A percentile compares a stretch with the other conserved stretches of the same genome.
Evolutionary conservation across 2,113 vertebrate genomes (phyloP).

Genomic region (Tautogolabrus adspersus): DNA sequence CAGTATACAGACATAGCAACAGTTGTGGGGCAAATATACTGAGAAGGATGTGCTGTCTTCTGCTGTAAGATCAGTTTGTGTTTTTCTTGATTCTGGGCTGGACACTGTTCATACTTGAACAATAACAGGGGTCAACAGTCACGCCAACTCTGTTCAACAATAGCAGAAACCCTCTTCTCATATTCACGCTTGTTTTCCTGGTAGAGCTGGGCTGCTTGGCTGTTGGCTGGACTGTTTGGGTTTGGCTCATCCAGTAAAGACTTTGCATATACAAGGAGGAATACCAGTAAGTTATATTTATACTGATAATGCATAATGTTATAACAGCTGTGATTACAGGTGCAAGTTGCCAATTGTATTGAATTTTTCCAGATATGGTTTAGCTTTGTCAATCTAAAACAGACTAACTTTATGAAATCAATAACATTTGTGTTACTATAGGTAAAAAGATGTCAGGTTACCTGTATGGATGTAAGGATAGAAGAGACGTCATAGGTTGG

Average conservation of each 20-base stretch:
- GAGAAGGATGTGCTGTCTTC: conserved; percentile 71
- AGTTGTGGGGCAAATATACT: conserved; percentile 90
- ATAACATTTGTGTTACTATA: background rate
- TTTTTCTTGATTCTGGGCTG: conserved; percentile 85
- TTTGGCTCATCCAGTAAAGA: conserved; percentile 99
- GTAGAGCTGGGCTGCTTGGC: conserved; percentile 98
- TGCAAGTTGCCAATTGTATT: background rate
- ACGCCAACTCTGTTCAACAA: conserved; percentile 99
- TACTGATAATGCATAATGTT: background rate
- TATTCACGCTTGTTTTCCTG: conserved; percentile 99
- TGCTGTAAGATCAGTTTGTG: conserved; percentile 64
- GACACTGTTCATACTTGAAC: conserved; percentile 87
- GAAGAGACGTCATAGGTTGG: conserved; percentile 99
- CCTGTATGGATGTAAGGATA: conserved; percentile 99
- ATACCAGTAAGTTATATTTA: conserved; percentile 25
- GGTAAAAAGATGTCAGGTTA: conserved; percentile 60
- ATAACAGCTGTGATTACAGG: background rate
- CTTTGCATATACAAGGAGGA: conserved; percentile 75
- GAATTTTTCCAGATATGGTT: background rate
- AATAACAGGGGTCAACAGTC: conserved; percentile 92
- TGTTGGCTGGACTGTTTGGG: conserved; percentile 98
- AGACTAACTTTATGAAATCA: too few relatives aligned
- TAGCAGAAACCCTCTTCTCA: conserved; percentile 98
- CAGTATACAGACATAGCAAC: conserved; percentile 91
- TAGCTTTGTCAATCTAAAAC: background rate